Evolutionary conservation across 2,797 vertebrate species (phyloP), one percentile per base, ranked within the genome.

Genomic region (Kryptolebias ocellatus): DNA sequence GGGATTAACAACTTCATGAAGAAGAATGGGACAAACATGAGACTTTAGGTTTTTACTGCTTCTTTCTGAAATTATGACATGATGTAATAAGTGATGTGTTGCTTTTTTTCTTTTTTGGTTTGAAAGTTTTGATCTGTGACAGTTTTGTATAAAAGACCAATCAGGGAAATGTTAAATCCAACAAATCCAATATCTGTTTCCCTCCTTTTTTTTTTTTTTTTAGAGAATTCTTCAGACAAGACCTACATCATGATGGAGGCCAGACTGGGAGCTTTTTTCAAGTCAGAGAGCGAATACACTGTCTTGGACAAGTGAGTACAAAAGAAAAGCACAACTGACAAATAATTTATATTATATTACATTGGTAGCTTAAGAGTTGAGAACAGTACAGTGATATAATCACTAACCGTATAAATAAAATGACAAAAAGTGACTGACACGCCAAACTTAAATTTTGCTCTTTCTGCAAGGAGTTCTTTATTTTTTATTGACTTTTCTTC

Each of bases 171-270:
- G 37, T 53, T 29, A 44, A 67, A 53, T 63, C 4, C 29, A 49
- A n/a, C 14, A 28, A 51, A 37, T 29, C 17, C 11, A 20, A 8
- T 67, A 31, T 60, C 52, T 65, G 0, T 74, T 6, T 64, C 53
- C 0, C 4, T 3, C 14, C 2, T 0, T 68, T 4, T 63, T 24
- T 24, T 24, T 24, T 24, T 24, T 24, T 24, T 24, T 37, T 46
- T 65, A 99, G 98, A 99, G 71, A 92, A 93, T 50, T n/a, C 87
- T 76, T 96, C 92, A 15, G 92, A 77, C 12, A 97, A 94, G 78
- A 73, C 90, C 5, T 94, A 96, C 84, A 94, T 99, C 76, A 92
- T 99, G 94, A 99, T 99, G 98, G 97, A 99, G 92, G 95, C 97
- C 81, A 94, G 98, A 64, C 93, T 99, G 64, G 83, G 87, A 44